Conservation (phyloP, 2,888 invertebrate species). For the Alloscopus bannaensis region DNA sequence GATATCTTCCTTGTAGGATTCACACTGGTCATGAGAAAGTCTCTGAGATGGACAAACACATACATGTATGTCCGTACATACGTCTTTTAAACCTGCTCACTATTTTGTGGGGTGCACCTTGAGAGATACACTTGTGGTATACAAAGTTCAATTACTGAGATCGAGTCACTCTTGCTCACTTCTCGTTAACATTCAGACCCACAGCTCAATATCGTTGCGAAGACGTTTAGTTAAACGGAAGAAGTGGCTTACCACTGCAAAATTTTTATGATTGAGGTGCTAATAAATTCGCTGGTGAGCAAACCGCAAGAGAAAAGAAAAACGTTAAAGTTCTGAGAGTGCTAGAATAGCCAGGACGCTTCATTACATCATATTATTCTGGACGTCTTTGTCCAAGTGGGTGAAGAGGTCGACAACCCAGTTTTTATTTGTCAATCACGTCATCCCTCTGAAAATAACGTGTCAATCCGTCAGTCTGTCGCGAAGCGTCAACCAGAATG, state of each 20-base stretch:
- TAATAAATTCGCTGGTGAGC: background rate
- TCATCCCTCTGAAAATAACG: conserved; percentile 11
- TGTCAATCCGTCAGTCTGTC: conserved; percentile 13
- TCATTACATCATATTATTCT: conserved; percentile 5
- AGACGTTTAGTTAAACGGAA: background rate
- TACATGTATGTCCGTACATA: too few relatives aligned
- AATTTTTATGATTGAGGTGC: too few relatives aligned
- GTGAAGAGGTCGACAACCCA: conserved; percentile 27
- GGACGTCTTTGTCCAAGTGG: background rate
- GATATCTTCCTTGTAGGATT: too few relatives aligned
- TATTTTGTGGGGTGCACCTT: too few relatives aligned
- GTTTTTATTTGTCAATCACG: conserved; percentile 4
- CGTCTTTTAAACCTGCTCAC: too few relatives aligned
- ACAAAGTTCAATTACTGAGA: background rate
- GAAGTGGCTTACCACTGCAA: too few relatives aligned
- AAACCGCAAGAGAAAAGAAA: background rate
- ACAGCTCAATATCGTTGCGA: background rate
- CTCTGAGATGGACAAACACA: too few relatives aligned
- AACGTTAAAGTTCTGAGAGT: background rate
- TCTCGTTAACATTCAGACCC: background rate
- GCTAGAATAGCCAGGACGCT: background rate
- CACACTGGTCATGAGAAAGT: too few relatives aligned
- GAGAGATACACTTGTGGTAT: background rate
- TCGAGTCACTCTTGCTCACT: background rate
- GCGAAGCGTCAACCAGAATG: conserved; percentile 16